Percentiles rank a stretch among this genome's conserved stretches.
These are phyloP conservation scores for Labeo catla DNA, from an alignment of 2,113 vertebrate species.

Conservation along the genomic window DNA sequence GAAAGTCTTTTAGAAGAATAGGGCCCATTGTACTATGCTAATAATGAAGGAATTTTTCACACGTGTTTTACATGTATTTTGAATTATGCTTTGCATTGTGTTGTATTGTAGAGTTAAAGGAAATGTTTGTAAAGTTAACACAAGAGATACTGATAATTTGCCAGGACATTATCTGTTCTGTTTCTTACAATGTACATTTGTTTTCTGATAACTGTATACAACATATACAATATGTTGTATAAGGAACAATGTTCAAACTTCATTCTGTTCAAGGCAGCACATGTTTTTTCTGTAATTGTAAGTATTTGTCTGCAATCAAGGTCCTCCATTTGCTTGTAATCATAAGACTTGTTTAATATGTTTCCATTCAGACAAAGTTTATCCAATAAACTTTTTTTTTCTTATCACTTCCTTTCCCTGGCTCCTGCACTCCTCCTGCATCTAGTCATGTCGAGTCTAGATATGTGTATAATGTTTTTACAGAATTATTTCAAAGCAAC, in stretches of 20 bases:
- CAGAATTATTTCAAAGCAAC: background rate
- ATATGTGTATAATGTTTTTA: background rate
- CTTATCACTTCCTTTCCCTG: background rate
- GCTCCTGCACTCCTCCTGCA: background rate
- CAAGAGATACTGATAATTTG: background rate
- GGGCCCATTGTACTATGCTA: background rate
- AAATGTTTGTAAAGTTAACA: background rate
- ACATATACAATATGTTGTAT: too few relatives aligned
- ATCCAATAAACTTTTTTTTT: background rate
- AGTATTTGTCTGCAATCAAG: background rate
- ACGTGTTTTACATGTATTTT: background rate
- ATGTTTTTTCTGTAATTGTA: too few relatives aligned
- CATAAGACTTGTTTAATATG: background rate
- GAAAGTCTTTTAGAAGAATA: too few relatives aligned
- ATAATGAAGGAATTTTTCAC: background rate
- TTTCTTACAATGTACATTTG: background rate
- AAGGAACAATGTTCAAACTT: too few relatives aligned
- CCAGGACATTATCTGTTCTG: background rate
- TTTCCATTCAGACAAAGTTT: background rate
- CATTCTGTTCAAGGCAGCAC: too few relatives aligned
- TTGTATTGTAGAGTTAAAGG: background rate
- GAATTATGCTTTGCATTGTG: background rate
- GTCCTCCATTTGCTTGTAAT: background rate
- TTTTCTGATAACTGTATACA: background rate
- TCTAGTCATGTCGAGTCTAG: background rate